Evolutionary conservation across 2,888 invertebrate species (phyloP).

Genomic region (Cephus pulcher): DNA sequence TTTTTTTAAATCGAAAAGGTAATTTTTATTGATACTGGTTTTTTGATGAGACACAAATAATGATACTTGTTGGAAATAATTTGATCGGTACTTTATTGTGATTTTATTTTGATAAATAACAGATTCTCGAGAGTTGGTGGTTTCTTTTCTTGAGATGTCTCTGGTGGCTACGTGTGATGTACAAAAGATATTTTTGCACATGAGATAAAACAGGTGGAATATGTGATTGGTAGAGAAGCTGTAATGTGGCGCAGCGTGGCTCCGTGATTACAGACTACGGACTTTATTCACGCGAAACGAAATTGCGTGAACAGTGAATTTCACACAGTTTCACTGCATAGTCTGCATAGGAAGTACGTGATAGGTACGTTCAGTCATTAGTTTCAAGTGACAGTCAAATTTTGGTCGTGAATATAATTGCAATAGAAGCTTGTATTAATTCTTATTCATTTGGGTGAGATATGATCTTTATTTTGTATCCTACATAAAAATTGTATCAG

Average conservation of each 20-base stretch:
- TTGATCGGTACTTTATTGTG: not conserved
- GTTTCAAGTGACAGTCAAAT: not conserved
- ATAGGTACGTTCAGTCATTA: not conserved
- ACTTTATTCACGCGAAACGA: slow-evolving; percentile 5
- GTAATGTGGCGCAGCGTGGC: slow-evolving; percentile 22
- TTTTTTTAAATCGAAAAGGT: not conserved
- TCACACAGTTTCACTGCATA: not conserved
- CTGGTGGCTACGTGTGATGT: no score
- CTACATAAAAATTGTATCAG: not conserved
- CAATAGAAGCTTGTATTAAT: not conserved
- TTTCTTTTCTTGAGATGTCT: no score
- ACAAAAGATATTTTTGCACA: not conserved
- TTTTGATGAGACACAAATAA: not conserved
- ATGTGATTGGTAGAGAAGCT: slow-evolving; percentile 14
- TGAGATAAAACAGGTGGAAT: not conserved
- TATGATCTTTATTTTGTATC: not conserved
- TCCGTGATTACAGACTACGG: slow-evolving; percentile 14
- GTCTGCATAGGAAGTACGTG: no score
- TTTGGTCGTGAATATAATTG: not conserved
- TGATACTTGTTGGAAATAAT: not conserved
- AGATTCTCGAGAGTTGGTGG: not conserved
- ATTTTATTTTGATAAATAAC: not conserved
- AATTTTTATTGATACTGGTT: not conserved
- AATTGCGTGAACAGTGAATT: not conserved
- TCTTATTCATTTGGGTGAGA: not conserved